Evolutionary conservation across 2,113 vertebrate genomes (phyloP), one percentile per base, ranked within the genome.

Genomic region (Osmerus mordax): DNA sequence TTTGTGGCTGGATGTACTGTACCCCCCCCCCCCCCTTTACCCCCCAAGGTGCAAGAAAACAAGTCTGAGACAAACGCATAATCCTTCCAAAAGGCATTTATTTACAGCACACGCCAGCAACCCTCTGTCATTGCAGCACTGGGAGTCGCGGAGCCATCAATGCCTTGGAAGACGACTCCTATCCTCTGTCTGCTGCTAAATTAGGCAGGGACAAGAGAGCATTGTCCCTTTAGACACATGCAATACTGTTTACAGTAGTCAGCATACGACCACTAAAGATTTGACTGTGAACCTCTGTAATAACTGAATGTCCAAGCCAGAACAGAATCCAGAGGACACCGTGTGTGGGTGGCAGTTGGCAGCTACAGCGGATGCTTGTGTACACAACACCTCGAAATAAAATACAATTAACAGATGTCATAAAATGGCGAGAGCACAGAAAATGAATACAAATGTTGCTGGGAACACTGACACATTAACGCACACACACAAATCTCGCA

Each of bases 321-420:
- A 67, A 3, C 18, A 11, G 7, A 59, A 11, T 58, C 21, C n/a
- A 59, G n/a, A 59, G 23, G 58, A 62, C 4, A 25, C n/a, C 23
- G 14, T 29, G 21, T 61, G 25, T 62, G 60, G 13, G 25, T 29
- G 21, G 3, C 1, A 18, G 53, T 65, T 36, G 32, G 32, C 41
- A 47, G 41, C 41, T 11, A 1, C 41, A 12, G 72, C 71, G 63
- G 54, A 67, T 80, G 76, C 83, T 82, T 83, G 68, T 76, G 80
- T 76, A 71, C 72, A 15, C 4, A 19, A 55, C 77, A 74, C 73
- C 21, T 60, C 71, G 85, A 80, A 80, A 85, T 75, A 78, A 83
- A 78, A 87, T 84, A 83, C 84, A 74, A 76, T 88, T 86, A 86
- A 78, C 71, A 21, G 68, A 66, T 85, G 75, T 75, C 73, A 79